Evolutionary conservation across 2,888 invertebrate genomes (phyloP), one percentile per base, ranked within the genome.

Genomic region (Rotaria sp.): DNA sequence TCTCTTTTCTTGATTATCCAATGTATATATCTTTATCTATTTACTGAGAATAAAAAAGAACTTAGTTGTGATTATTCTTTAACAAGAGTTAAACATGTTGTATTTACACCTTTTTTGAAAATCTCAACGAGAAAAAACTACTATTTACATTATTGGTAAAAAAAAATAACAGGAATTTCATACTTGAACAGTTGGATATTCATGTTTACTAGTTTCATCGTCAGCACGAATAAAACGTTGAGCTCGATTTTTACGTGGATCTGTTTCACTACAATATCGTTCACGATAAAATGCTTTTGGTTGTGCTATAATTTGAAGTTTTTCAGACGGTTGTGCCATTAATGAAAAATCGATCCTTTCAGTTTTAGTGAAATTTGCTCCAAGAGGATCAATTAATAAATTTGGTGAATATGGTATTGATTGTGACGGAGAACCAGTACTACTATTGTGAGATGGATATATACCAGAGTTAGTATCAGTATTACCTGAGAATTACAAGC

Each of bases 181-280:
- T 67, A 67, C 67, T 30, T 67, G 21, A 18, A 80, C 7, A 13
- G 80, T 80, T 80, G 80, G 80, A 80, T 80, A 80, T 80, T 80
- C 80, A 45, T 67, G 8, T 67, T 21, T 4, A 21, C 45, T n/a
- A 26, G 10, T 45, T 4, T 80, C n/a, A 41, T 80, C 80, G 0
- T n/a, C 45, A n/a, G 45, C 15, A 45, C 80, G 80, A 45, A 80
- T 80, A 45, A 45, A 80, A 45, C 80, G 41, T 45, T 41, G 26
- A 21, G 45, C 26, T n/a, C 45, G 45, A 80, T 45, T 35, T 80
- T 80, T 80, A 45, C 3, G n/a, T 45, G 24, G 21, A 45, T 80
- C 45, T n/a, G n/a, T 45, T 45, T 80, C 80, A 80, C 80, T 80
- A 4, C 45, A n/a, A 45, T 80, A 80, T 80, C 80, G 26, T 26